phyloP scores from a whole-genome alignment of 2,888 invertebrate genomes.

The Steinernema hermaphroditum region DNA sequence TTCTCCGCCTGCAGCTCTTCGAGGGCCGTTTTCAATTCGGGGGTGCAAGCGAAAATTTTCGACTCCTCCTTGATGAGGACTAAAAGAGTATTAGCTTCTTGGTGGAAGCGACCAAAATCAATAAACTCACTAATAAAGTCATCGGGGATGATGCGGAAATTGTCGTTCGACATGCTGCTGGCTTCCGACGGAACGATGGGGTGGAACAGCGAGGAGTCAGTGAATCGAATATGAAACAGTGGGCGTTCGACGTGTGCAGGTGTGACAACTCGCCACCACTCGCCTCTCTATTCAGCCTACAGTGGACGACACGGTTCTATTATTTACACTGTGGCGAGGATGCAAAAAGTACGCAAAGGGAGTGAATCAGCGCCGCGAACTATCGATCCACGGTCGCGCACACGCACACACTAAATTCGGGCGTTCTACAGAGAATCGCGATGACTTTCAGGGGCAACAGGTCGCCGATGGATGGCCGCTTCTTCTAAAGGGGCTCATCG shows the following conservation, averaged over 20 bases:
- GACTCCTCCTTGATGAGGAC: constrained; percentile 2
- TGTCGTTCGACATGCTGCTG: not conserved
- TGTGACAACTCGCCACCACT: constrained; percentile 1
- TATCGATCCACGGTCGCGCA: not conserved
- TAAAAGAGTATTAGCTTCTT: not conserved
- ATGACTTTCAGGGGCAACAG: not conserved
- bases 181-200: not conserved
- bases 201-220: not conserved
- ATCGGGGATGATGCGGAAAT: constrained; percentile 17
- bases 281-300: not conserved
- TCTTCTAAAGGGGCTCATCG: too few species aligned
- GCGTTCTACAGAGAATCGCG: not conserved
- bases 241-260: constrained; percentile 16
- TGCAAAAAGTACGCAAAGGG: constrained; percentile 1
- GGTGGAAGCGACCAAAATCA: not conserved
- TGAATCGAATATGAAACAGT: not conserved
- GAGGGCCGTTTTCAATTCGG: constrained; percentile 1
- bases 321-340: not conserved
- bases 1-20: not conserved
- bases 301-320: not conserved
- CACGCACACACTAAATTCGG: not conserved
- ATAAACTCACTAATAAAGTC: constrained; percentile 16
- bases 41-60: not conserved
- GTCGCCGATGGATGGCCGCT: too few species aligned
- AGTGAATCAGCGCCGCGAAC: constrained; percentile 2